phyloP scores from a whole-genome alignment of 2,888 invertebrate species.

The Drosophila trichaetosa region DNA sequence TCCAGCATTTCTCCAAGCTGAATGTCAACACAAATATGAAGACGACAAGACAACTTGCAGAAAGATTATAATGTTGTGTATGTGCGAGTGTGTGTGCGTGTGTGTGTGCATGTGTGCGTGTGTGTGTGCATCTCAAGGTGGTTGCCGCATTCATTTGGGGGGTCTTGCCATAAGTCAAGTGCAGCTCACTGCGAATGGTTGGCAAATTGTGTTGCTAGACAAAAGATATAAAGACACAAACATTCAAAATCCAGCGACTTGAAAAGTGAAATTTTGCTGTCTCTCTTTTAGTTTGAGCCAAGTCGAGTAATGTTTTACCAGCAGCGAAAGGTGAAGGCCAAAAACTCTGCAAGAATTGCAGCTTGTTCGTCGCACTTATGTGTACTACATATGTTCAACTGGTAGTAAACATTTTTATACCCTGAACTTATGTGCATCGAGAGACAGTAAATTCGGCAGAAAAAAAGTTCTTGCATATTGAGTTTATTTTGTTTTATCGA shows the following conservation, averaged over 20 bases:
- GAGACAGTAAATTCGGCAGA: neutral
- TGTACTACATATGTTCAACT: neutral
- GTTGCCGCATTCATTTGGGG: constrained; percentile 38
- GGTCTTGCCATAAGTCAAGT: constrained; percentile 68
- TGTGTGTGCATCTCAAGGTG: constrained; percentile 43
- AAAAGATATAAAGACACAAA: constrained; percentile 37
- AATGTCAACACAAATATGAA: constrained; percentile 36
- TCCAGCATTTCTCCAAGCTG: constrained; percentile 34
- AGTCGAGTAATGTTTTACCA: neutral
- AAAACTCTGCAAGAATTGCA: constrained; percentile 9
- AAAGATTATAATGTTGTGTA: constrained; percentile 45
- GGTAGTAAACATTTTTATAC: neutral
- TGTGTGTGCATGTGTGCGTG: neutral
- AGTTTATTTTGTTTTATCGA: neutral
- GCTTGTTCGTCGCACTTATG: neutral
- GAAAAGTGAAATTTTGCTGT: constrained; percentile 67
- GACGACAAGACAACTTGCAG: constrained; percentile 45
- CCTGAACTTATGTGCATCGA: neutral
- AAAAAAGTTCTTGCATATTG: neutral
- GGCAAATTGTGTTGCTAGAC: constrained; percentile 46
- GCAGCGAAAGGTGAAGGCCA: constrained; percentile 46
- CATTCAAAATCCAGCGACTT: constrained; percentile 20
- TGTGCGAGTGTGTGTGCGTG: neutral
- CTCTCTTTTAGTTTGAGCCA: constrained; percentile 34
- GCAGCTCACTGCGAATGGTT: constrained; percentile 44